Percentiles rank a stretch among this genome's conserved stretches.
These are phyloP conservation scores for Fistularia tabacaria DNA, from an alignment of 2,797 vertebrate species.

Conservation along the genomic window DNA sequence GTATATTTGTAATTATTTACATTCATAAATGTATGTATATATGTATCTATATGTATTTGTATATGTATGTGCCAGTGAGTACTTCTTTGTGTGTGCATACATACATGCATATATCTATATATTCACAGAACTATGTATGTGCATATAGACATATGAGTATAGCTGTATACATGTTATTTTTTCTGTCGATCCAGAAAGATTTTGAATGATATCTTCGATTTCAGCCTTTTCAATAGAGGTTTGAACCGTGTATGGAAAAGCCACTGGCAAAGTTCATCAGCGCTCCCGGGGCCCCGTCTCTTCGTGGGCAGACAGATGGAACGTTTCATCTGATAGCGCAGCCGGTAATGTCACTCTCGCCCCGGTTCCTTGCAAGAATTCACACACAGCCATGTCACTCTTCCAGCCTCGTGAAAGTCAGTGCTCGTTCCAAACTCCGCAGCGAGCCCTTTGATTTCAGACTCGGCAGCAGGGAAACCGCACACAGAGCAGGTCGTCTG, in stretches of 20 bases:
- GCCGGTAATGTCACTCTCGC: constrained; percentile 16
- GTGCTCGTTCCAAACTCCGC: neutral
- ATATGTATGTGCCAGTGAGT: too few species aligned
- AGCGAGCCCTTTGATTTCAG: constrained; percentile 16
- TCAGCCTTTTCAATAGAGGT: constrained; percentile 8
- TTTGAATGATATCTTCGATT: constrained; percentile 1
- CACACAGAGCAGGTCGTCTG: neutral
- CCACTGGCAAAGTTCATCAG: neutral
- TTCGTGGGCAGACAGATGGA: constrained; percentile 41
- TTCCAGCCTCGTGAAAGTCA: constrained; percentile 5
- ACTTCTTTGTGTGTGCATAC: too few species aligned
- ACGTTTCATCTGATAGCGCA: constrained; percentile 32
- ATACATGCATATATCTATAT: too few species aligned
- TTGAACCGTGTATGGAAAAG: neutral
- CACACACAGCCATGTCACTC: constrained; percentile 11
- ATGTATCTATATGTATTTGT: too few species aligned
- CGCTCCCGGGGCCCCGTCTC: constrained; percentile 4
- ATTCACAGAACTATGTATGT: too few species aligned
- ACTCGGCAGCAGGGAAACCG: neutral
- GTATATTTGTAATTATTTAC: too few species aligned
- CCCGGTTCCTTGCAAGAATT: constrained; percentile 5
- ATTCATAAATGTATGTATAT: too few species aligned
- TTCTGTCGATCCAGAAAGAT: neutral
- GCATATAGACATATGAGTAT: too few species aligned
- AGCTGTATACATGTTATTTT: too few species aligned